Conservation (phyloP, 2,888 invertebrate species). For the Apocheima hispidaria region DNA sequence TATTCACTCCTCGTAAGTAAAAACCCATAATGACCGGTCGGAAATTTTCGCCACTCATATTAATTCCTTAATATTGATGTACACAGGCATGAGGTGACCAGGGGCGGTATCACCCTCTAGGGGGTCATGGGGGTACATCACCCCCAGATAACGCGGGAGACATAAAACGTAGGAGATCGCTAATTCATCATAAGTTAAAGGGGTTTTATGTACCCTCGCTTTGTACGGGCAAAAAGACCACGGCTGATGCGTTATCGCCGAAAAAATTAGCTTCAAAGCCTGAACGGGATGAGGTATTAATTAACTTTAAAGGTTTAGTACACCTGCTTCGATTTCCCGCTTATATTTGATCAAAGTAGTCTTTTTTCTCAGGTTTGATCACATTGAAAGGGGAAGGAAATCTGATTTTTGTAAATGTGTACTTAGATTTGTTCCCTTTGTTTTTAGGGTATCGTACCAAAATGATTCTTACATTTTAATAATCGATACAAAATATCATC, state of each 20-base stretch:
- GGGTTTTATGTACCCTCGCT: slow-evolving; percentile 81
- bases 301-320: slow-evolving; percentile 72
- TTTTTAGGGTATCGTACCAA: background rate
- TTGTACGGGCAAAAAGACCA: slow-evolving; percentile 77
- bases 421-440: background rate
- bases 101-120: slow-evolving; percentile 36
- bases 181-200: slow-evolving; percentile 87
- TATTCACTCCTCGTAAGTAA: slow-evolving; percentile 49
- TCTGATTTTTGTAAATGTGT: slow-evolving; percentile 5
- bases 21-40: slow-evolving; percentile 56
- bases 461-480: too few relatives aligned
- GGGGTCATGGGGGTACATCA: slow-evolving; percentile 52
- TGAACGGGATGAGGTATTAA: slow-evolving; percentile 75
- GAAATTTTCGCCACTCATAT: slow-evolving; percentile 80
- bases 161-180: slow-evolving; percentile 85
- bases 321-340: slow-evolving; percentile 33
- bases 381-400: slow-evolving; percentile 13
- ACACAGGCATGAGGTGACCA: slow-evolving; percentile 51
- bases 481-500: too few relatives aligned
- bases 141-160: slow-evolving; percentile 78
- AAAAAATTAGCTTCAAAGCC: slow-evolving; percentile 72
- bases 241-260: slow-evolving; percentile 65
- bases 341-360: slow-evolving; percentile 36
- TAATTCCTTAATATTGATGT: slow-evolving; percentile 83
- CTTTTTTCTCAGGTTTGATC: slow-evolving; percentile 32